Evolutionary conservation across 2,113 vertebrate genomes (phyloP).

Genomic region (Microtus richardsoni): DNA sequence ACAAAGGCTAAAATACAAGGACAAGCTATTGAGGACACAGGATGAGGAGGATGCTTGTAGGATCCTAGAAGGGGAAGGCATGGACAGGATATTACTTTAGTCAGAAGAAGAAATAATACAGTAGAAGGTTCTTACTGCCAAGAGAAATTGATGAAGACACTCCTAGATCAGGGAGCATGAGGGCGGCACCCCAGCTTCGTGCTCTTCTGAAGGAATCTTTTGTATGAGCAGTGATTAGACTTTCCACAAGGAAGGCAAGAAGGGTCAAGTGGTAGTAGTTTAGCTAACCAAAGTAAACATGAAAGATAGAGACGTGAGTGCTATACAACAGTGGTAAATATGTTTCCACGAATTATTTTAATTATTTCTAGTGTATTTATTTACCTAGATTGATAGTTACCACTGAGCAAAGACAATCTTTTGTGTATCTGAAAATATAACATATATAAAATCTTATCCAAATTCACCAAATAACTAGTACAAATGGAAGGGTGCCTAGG

Average conservation of each 20-base stretch:
- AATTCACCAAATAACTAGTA: neutral
- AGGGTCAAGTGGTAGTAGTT: neutral
- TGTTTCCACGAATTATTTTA: neutral
- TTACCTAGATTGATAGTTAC: neutral
- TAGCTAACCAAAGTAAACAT: neutral
- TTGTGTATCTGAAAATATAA: neutral
- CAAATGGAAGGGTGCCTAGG: neutral
- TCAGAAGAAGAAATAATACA: slow-evolving; percentile 39
- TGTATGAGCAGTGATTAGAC: neutral
- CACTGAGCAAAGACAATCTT: neutral
- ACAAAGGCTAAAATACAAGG: slow-evolving; percentile 37
- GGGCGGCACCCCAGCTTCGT: neutral
- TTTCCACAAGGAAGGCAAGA: neutral
- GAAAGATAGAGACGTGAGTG: neutral
- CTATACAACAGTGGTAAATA: neutral
- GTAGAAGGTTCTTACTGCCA: neutral
- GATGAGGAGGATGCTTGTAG: neutral
- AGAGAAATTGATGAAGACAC: neutral
- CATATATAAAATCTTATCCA: slow-evolving; percentile 25
- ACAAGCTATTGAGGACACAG: neutral
- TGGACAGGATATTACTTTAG: neutral
- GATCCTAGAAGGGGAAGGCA: neutral
- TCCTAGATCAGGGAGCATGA: neutral
- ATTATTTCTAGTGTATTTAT: slow-evolving; percentile 1
- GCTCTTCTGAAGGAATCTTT: neutral